These are phyloP conservation scores for Hypomecis atomaria DNA, from an alignment of 2,888 invertebrate species.

Conservation along the genomic window DNA sequence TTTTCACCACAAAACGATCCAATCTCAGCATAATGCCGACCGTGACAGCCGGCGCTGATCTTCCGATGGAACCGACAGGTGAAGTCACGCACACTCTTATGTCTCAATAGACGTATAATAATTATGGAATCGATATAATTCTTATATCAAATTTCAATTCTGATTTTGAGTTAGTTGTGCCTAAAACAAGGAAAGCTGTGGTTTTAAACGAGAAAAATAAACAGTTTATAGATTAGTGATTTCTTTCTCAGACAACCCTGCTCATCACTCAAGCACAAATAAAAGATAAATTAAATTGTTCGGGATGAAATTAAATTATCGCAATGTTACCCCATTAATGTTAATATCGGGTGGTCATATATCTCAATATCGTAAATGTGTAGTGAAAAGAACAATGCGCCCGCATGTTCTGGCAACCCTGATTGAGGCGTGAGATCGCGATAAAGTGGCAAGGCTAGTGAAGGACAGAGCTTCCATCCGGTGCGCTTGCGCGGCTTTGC, in stretches of 20 bases:
- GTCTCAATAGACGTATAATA: too few species aligned
- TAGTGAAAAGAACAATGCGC: slow-evolving; percentile 55
- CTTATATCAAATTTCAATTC: too few species aligned
- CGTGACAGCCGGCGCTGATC: too few species aligned
- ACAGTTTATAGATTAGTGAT: background rate
- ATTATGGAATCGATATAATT: too few species aligned
- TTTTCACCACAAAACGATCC: too few species aligned
- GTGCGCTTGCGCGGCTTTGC: slow-evolving; percentile 30
- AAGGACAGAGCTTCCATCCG: slow-evolving; percentile 75
- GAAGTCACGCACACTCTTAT: too few species aligned
- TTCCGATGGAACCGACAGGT: too few species aligned
- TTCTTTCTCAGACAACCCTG: background rate
- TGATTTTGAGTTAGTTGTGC: too few species aligned
- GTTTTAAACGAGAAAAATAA: too few species aligned
- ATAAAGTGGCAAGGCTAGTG: slow-evolving; percentile 75
- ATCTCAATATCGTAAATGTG: slow-evolving; percentile 44
- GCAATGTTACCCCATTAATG: slow-evolving; percentile 35
- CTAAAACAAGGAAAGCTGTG: too few species aligned
- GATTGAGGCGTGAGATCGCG: slow-evolving; percentile 55
- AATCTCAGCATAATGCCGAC: too few species aligned
- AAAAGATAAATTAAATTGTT: background rate
- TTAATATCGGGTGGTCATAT: slow-evolving; percentile 30
- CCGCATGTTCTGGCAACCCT: slow-evolving; percentile 66
- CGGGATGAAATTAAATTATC: background rate
- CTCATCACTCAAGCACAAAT: too few species aligned